Evolutionary conservation across 2,113 vertebrate species (phyloP).

Genomic region (Scalopus aquaticus): DNA sequence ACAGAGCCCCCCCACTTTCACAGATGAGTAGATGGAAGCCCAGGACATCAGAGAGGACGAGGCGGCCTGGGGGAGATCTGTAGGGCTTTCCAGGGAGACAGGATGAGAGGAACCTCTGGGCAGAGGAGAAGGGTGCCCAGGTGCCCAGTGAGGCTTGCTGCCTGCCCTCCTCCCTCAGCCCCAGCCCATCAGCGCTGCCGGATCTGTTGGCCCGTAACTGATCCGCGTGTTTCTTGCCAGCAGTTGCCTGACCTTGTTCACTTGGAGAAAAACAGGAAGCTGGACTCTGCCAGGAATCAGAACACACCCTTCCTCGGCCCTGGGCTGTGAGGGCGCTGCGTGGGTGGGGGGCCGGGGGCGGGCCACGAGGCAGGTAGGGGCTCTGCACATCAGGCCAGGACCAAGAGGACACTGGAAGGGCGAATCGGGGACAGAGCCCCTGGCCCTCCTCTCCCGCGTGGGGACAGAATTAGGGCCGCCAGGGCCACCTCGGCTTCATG

Average conservation of each 20-base stretch:
- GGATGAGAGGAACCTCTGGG: background rate
- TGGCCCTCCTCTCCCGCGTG: background rate
- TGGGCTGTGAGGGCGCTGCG: background rate
- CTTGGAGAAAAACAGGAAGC: constrained; percentile 78
- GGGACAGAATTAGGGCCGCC: background rate
- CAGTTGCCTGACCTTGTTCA: constrained; percentile 56
- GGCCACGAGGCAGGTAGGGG: background rate
- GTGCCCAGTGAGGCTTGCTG: background rate
- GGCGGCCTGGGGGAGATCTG: background rate
- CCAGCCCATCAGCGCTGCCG: fast-evolving
- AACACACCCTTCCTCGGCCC: constrained; percentile 52
- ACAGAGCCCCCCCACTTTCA: background rate
- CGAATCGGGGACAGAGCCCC: background rate
- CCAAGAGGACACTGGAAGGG: background rate
- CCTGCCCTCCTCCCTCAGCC: background rate
- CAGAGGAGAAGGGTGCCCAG: background rate
- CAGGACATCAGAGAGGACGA: background rate
- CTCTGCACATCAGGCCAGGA: background rate
- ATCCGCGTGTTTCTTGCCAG: constrained; percentile 37
- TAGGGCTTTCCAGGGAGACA: background rate
- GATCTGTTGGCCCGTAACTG: background rate
- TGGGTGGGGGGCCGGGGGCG: background rate
- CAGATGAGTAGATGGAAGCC: background rate
- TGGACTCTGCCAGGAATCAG: constrained; percentile 59
- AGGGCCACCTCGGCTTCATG: background rate